These are phyloP conservation scores for Gobius niger DNA, from an alignment of 2,113 vertebrate species.

Conservation along the genomic window DNA sequence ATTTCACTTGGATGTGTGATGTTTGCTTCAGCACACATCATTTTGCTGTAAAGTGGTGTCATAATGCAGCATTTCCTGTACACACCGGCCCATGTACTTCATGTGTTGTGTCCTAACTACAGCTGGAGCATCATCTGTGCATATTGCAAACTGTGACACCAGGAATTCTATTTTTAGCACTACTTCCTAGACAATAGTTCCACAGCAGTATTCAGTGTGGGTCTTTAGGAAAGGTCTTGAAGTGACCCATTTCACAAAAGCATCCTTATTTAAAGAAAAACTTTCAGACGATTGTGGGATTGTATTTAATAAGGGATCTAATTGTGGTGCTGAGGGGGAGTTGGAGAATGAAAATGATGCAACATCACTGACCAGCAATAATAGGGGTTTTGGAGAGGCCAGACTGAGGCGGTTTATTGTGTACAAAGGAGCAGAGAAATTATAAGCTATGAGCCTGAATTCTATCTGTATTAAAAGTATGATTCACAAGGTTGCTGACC, in stretches of 20 bases:
- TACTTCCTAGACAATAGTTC: conserved; percentile 30
- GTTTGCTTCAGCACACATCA: not conserved
- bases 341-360: not conserved
- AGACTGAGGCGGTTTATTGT: not conserved
- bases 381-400: not conserved
- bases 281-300: not conserved
- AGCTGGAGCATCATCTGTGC: conserved; percentile 10
- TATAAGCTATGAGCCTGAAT: not conserved
- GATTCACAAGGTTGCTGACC: conserved; percentile 1
- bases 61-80: not conserved
- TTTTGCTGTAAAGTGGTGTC: not conserved
- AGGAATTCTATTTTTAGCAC: conserved; percentile 31
- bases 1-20: not conserved
- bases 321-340: not conserved
- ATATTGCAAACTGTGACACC: conserved; percentile 21
- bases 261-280: not conserved
- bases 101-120: not conserved
- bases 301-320: not conserved
- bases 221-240: conserved; percentile 6
- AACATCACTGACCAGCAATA: not conserved
- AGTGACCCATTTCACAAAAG: not conserved
- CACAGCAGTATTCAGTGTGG: conserved; percentile 4
- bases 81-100: not conserved
- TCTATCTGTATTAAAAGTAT: too few species aligned
- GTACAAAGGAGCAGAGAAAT: not conserved